These are phyloP conservation scores for Mycalesis mineus DNA, from an alignment of 2,888 invertebrate species.

Conservation along the genomic window DNA sequence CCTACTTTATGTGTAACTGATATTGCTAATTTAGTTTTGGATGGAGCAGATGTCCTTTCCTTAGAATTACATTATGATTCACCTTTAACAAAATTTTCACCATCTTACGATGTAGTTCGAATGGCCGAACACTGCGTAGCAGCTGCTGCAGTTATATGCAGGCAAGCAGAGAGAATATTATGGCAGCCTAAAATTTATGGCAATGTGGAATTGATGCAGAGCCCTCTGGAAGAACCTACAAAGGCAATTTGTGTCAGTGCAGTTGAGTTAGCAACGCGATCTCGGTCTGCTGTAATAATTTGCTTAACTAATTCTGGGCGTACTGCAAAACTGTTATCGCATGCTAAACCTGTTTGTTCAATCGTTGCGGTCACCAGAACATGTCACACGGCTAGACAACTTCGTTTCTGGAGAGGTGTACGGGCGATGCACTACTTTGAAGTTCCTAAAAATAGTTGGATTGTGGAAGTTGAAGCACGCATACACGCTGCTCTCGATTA, in stretches of 20 bases:
- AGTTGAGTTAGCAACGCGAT: constrained; percentile 59
- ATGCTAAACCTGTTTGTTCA: constrained; percentile 84
- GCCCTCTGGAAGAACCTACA: constrained; percentile 74
- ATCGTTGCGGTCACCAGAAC: constrained; percentile 85
- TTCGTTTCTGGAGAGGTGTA: constrained; percentile 72
- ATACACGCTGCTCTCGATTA: constrained; percentile 63
- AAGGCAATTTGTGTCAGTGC: constrained; percentile 74
- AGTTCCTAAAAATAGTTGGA: constrained; percentile 49
- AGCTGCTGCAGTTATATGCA: constrained; percentile 85
- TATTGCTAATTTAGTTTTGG: constrained; percentile 94
- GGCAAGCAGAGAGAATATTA: constrained; percentile 90
- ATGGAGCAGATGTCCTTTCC: constrained; percentile 92
- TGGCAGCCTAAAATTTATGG: constrained; percentile 89
- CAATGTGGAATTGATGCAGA: constrained; percentile 80
- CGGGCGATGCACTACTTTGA: constrained; percentile 75
- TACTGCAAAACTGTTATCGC: constrained; percentile 83
- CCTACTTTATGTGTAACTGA: constrained; percentile 87
- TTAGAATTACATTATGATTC: constrained; percentile 81
- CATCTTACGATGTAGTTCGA: constrained; percentile 51
- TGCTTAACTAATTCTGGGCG: constrained; percentile 86
- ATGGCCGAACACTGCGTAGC: constrained; percentile 82
- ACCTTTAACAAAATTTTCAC: constrained; percentile 55
- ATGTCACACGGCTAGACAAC: constrained; percentile 82
- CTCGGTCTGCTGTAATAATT: constrained; percentile 78
- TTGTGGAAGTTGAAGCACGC: constrained; percentile 57